Base-by-base conservation (phyloP, 2,888 invertebrate genomes). In the Eurytoma californica region DNA sequence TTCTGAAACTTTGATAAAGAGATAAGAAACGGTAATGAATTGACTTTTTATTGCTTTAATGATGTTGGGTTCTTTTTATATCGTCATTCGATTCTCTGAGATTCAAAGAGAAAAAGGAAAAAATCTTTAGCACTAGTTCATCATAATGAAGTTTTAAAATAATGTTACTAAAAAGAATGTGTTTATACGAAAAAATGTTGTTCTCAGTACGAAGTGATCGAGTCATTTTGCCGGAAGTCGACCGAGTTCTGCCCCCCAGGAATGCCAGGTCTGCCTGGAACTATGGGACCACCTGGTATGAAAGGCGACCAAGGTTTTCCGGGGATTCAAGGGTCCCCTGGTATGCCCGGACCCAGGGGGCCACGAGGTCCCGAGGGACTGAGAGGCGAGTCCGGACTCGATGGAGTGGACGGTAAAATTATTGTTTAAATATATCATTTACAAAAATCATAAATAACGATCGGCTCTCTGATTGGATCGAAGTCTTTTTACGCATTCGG, bases 221-320 rank as follows among this genome's bases (percentile, higher is more conserved):
- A 96, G 87, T 95, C 95, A 0, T 96, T 96, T 87, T 97, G 97
- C 88, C 94, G 94, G 85, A 95, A 95, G 12, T 95, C 96, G 0
- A 94, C 95, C 86, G 95, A 95, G 77, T 95, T 95, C 87, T 97
- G 97, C 84, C 95, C 95, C 0, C 93, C 93, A 51, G 94, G 94
- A 0, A 92, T 92, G 0, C 92, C 92, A 61, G 95, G 95, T 0
- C 73, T 79, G 18, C 83, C 94, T 0, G 95, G 96, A 4, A 96
- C 96, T 85, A 96, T 96, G 0, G 92, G 96, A 63, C 73, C 83
- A 1, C 88, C 88, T 7, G 95, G 95, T 0, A 92, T 39, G 0
- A 80, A 79, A 28, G 82, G 82, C 4, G 82, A 82, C 14, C 82
- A 79, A 0, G 96, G 96, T 0, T 92, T 93, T 2, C 90, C 93